Evolutionary conservation across 1,140 invertebrate genomes (phyloP).

Genomic region (Drosophila pallidifrons): DNA sequence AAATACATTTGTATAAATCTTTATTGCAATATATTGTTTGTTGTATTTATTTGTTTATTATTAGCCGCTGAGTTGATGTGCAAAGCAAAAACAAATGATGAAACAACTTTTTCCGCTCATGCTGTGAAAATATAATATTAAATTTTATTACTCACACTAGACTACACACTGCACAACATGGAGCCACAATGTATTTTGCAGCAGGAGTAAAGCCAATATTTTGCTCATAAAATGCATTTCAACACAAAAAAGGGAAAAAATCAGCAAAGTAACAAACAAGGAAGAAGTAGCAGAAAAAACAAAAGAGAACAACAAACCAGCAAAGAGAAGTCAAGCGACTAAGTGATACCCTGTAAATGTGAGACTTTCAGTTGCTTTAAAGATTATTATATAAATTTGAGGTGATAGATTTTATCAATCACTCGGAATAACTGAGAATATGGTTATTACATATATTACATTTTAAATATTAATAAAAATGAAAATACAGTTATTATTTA

Average conservation of each 20-base stretch:
- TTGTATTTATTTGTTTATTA: not conserved
- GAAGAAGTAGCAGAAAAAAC: not conserved
- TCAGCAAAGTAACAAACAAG: not conserved
- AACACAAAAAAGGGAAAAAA: slow-evolving; percentile 5
- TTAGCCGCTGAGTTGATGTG: not conserved
- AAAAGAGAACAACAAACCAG: not conserved
- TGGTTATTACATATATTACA: too few relatives aligned
- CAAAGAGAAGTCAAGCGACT: not conserved
- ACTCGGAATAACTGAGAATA: too few relatives aligned
- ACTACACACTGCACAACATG: slow-evolving; percentile 7
- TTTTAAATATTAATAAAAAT: too few relatives aligned
- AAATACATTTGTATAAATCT: too few relatives aligned
- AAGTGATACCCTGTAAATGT: not conserved
- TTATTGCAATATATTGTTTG: too few relatives aligned
- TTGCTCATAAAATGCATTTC: slow-evolving; percentile 16
- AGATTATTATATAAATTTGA: too few relatives aligned
- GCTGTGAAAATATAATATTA: slow-evolving; percentile 1
- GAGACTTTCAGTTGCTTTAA: too few relatives aligned
- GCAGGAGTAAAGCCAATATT: slow-evolving; percentile 28
- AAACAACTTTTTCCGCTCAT: not conserved
- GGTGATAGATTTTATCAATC: too few relatives aligned
- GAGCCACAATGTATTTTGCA: slow-evolving; percentile 6
- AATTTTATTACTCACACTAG: slow-evolving; percentile 1
- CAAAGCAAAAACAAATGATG: not conserved
- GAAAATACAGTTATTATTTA: too few relatives aligned